These are phyloP conservation scores for Lampropteryx suffumata DNA, from an alignment of 2,888 invertebrate genomes.

Conservation along the genomic window DNA sequence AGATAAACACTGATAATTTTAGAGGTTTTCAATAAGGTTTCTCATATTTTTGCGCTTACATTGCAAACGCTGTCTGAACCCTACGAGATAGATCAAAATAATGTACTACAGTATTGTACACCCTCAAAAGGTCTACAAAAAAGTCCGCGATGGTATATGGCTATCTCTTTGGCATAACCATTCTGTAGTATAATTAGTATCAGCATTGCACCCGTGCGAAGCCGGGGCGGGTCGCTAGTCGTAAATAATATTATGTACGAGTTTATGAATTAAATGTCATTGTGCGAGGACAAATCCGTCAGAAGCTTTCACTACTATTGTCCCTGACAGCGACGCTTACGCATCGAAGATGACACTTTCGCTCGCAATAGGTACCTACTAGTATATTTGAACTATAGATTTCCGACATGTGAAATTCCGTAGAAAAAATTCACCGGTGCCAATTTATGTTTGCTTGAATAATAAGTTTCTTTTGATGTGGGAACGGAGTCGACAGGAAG, in stretches of 20 bases:
- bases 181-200: no score
- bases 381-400: slow-evolving; percentile 22
- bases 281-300: slow-evolving; percentile 28
- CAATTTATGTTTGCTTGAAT: slow-evolving; percentile 30
- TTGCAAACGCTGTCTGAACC: no score
- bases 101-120: no score
- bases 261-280: slow-evolving; percentile 11
- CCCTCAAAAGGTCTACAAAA: no score
- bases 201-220: no score
- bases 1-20: no score
- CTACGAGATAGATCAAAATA: no score
- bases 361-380: slow-evolving; percentile 12
- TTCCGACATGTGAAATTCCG: slow-evolving; percentile 34
- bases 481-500: slow-evolving; percentile 60
- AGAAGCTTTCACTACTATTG: slow-evolving; percentile 34
- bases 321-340: slow-evolving; percentile 19
- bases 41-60: no score
- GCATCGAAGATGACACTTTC: slow-evolving; percentile 32
- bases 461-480: slow-evolving; percentile 51
- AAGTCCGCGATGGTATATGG: no score
- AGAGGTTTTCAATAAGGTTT: no score
- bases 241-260: background rate
- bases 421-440: slow-evolving; percentile 23
- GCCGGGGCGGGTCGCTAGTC: no score
- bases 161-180: no score